Evolutionary conservation across 1,140 invertebrate species (phyloP).

Genomic region (Leptopilina clavipes): DNA sequence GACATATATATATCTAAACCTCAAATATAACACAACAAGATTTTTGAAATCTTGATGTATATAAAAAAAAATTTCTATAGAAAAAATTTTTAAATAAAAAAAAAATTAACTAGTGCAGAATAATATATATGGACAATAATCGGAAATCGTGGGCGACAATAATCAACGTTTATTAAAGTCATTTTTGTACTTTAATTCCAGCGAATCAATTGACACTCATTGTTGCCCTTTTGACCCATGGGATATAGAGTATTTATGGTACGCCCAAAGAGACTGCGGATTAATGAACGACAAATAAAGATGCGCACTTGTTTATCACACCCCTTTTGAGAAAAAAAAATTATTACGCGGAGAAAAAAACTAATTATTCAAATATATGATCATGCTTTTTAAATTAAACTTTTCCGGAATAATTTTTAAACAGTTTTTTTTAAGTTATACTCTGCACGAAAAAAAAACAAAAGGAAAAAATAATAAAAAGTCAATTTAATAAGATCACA

Average conservation of each 20-base stretch:
- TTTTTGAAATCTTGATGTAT: slow-evolving; percentile 1
- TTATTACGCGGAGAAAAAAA: no score
- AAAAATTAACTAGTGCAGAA: no score
- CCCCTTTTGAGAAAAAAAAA: not conserved
- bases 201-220: slow-evolving; percentile 48
- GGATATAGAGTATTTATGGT: not conserved
- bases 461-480: no score
- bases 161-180: slow-evolving; percentile 49
- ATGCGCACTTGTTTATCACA: not conserved
- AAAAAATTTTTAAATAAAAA: no score
- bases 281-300: not conserved
- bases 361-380: no score
- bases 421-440: no score
- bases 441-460: no score
- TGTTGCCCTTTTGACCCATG: slow-evolving; percentile 16
- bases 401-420: no score
- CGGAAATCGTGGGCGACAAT: slow-evolving; percentile 54
- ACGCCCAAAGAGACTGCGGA: not conserved
- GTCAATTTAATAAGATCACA: no score
- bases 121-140: slow-evolving; percentile 42
- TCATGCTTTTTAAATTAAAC: no score
- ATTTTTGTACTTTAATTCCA: slow-evolving; percentile 46
- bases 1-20: not conserved
- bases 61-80: not conserved
- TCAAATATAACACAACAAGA: not conserved